A percentile compares a stretch with the other conserved stretches of the same genome.
phyloP scores from a whole-genome alignment of 2,888 invertebrate species.

The Eupithecia subumbrata region DNA sequence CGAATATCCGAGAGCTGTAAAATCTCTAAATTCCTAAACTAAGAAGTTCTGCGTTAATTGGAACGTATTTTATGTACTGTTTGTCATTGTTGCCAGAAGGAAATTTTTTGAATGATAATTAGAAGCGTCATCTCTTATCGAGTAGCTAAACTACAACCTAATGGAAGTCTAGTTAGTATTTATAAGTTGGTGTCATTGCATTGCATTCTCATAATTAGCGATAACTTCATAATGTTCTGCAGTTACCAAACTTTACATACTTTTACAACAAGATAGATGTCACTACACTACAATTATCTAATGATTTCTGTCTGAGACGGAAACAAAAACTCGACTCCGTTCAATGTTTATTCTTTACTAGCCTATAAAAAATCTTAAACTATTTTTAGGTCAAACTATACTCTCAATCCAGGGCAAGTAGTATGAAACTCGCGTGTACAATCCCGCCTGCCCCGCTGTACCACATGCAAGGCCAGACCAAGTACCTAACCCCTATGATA shows the following conservation, averaged over 20 bases:
- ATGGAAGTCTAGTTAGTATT: neutral
- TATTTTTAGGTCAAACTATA: neutral
- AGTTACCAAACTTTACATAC: neutral
- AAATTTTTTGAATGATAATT: too few relatives aligned
- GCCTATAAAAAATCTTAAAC: neutral
- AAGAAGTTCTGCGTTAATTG: constrained; percentile 3
- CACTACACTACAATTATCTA: neutral
- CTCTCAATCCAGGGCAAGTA: constrained; percentile 1
- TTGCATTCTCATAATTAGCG: too few relatives aligned
- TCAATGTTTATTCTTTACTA: too few relatives aligned
- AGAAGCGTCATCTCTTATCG: neutral
- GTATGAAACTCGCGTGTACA: constrained; percentile 2
- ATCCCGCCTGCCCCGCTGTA: neutral
- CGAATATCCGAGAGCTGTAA: neutral
- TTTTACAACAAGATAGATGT: too few relatives aligned
- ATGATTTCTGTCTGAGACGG: too few relatives aligned
- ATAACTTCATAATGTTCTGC: neutral
- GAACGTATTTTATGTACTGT: neutral
- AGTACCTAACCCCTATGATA: neutral
- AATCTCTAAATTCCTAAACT: neutral
- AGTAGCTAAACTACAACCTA: neutral
- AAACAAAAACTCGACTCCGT: too few relatives aligned
- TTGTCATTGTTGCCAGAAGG: neutral
- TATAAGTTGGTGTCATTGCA: neutral
- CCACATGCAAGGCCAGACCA: neutral